These are phyloP conservation scores for Circaetus cinerascens DNA, from an alignment of 2,113 vertebrate species.

Conservation along the genomic window DNA sequence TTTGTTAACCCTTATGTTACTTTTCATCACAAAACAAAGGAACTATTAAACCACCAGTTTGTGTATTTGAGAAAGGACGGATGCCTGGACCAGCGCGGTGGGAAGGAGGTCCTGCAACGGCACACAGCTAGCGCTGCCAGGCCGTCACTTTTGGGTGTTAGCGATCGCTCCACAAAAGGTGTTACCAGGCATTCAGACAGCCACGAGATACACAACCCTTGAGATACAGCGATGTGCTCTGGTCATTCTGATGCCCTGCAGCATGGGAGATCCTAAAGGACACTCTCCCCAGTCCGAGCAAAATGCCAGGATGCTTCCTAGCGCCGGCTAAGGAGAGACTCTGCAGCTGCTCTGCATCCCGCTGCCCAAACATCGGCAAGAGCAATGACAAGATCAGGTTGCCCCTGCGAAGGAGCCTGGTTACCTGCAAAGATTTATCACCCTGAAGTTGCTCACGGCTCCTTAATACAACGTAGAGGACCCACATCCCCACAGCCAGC, in stretches of 20 bases:
- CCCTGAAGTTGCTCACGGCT: not conserved
- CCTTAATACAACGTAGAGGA: not conserved
- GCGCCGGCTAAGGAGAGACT: not conserved
- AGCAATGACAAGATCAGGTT: not conserved
- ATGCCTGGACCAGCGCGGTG: fast-evolving
- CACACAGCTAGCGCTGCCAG: not conserved
- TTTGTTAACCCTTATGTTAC: not conserved
- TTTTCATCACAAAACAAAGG: not conserved
- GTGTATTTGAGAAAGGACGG: not conserved
- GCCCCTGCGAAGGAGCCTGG: not conserved
- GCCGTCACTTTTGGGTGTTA: not conserved
- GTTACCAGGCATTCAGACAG: not conserved
- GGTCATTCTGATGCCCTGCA: not conserved
- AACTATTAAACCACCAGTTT: not conserved
- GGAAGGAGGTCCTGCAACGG: not conserved
- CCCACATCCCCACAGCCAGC: not conserved
- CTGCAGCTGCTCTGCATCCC: not conserved
- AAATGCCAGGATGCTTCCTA: not conserved
- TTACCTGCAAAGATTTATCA: not conserved
- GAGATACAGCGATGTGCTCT: not conserved
- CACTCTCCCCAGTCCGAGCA: not conserved
- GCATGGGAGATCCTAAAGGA: not conserved
- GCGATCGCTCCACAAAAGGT: not conserved
- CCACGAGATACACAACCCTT: not conserved
- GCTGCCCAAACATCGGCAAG: not conserved